Evolutionary conservation across 2,113 vertebrate genomes (phyloP), one percentile per base, ranked within the genome.

Genomic region (Tympanuchus pallidicinctus): DNA sequence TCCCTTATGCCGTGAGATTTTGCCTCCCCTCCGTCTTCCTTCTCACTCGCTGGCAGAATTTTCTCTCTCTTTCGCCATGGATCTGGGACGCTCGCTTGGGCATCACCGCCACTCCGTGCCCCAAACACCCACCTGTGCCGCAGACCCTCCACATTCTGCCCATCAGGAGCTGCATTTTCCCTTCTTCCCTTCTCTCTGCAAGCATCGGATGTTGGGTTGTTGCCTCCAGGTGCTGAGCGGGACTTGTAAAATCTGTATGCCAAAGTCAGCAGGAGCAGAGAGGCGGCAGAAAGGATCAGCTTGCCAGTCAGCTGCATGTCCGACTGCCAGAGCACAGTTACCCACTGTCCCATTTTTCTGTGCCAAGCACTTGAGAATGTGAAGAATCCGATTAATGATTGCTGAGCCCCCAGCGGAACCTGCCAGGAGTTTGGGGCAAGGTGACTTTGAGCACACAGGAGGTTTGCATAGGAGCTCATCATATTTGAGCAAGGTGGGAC

Each of bases 261-360:
- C 93, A 97, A 97, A 0, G 98, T 97, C 56, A 98, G 95, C 56
- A 99, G 96, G 73, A 99, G 95, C 80, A 99, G 97, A 1, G 96
- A 97, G 2, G 97, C 97, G 1, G 98, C 97, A 1, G 99, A 99
- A 70, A 99, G 82, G 34, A 98, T 97, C 93, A 99, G 95, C 95
- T 98, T 99, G 89, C 98, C 95, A 2, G 98, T 92, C 72, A 99
- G 98, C 97, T 97, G 98, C 99, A 99, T 99, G 96, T 99, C 98
- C 82, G 97, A 97, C 64, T 98, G 97, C 91, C 98, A 96, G 92
- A 92, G 96, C 74, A 92, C 72, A 93, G 75, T 98, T 97, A 14
- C 95, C 96, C 24, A 90, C 84, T 95, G 89, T 93, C 87, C 88
- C 97, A 97, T 96, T 89, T 86, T 97, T 92, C 94, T 89, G 48